Evolutionary conservation across 1,140 invertebrate species (phyloP).

Genomic region (Phthorimaea operculella): DNA sequence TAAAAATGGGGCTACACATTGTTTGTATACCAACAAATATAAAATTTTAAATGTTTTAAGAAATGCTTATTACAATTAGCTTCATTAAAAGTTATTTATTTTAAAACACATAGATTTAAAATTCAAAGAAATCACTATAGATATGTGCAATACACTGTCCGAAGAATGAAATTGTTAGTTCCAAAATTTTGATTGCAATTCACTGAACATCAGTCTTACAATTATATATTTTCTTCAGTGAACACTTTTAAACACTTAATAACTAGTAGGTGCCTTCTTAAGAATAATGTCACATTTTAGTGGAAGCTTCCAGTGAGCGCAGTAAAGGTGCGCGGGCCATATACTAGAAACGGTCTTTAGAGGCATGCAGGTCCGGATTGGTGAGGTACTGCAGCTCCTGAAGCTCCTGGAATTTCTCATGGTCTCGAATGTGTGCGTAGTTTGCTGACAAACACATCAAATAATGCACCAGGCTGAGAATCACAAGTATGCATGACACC

Average conservation of each 20-base stretch:
- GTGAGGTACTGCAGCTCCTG: conserved; percentile 90
- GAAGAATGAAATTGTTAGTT: background rate
- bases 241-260: conserved; percentile 25
- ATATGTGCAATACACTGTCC: background rate
- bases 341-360: conserved; percentile 87
- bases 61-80: background rate
- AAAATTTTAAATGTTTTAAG: background rate
- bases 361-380: conserved; percentile 75
- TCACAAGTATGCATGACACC: conserved; percentile 82
- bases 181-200: conserved; percentile 7
- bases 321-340: conserved; percentile 69
- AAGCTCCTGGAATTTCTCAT: conserved; percentile 91
- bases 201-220: conserved; percentile 53
- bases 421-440: conserved; percentile 94
- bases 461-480: conserved; percentile 92
- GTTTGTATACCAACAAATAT: background rate
- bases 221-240: conserved; percentile 28
- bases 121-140: background rate
- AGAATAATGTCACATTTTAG: conserved; percentile 58
- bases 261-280: conserved; percentile 13
- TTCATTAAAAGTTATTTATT: background rate
- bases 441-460: conserved; percentile 95
- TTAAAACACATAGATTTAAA: background rate
- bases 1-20: background rate
- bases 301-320: conserved; percentile 59